Evolutionary conservation across 2,797 vertebrate species (phyloP), one percentile per base, ranked within the genome.

Genomic region (Gobionotothen gibberifrons): DNA sequence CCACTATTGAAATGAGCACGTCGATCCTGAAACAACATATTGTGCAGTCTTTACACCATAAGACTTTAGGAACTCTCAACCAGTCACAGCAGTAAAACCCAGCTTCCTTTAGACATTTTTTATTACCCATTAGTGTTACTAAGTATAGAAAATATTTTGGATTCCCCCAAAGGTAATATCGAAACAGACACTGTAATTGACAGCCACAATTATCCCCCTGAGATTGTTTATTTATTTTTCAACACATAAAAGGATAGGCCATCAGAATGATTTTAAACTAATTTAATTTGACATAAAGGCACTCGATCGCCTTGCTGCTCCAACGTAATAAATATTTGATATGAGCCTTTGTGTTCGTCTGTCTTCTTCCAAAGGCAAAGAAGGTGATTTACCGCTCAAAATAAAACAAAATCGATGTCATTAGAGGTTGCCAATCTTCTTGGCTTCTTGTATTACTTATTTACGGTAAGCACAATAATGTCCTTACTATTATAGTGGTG

Each of bases 391-490:
- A 54, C 13, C 40, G 26, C 19, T 32, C 68, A 54, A 53, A 22
- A 76, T 47, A 47, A 81, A 67, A 51, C 17, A 47, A 21, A 47
- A 5, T 29, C 11, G 29, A 39, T 49, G 56, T 21, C 4, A 26
- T 46, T 14, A 10, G 58, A 74, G 21, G 58, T 55, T 42, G 58
- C 53, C 59, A 63, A 5, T 72, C 10, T n/a, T 53, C 21, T 57
- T 71, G 69, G 42, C 56, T 5, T 11, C 5, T 22, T 26, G 26
- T 26, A 16, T 47, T 58, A 49, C 60, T 17, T 48, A 66, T 79
- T 72, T 74, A 74, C 29, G 72, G 44, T 53, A 59, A 64, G 68
- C 48, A 57, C 11, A 40, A 36, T 69, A 19, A 76, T 58, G 64
- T 42, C 4, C 62, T 29, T 7, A 46, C 66, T 26, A 54, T 62